phyloP scores from a whole-genome alignment of 2,113 vertebrate species.

The Semnopithecus entellus region DNA sequence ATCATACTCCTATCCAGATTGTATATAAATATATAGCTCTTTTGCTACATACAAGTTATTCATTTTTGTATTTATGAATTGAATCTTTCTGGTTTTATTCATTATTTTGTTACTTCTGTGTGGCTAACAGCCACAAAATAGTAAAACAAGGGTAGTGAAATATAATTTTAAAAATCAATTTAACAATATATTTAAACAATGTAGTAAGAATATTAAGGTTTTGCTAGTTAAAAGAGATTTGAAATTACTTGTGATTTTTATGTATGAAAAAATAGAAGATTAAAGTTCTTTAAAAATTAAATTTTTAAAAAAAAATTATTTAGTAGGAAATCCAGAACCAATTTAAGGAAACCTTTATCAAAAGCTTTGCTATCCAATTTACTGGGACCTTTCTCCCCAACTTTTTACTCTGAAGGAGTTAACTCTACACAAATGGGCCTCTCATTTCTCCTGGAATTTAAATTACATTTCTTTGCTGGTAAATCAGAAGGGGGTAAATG shows the following conservation, averaged over 20 bases:
- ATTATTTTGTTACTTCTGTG: background rate
- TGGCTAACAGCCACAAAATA: background rate
- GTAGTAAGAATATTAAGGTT: background rate
- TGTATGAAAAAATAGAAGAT: background rate
- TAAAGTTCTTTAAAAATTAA: background rate
- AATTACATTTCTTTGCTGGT: background rate
- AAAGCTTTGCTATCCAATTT: background rate
- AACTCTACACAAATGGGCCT: background rate
- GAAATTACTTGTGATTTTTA: background rate
- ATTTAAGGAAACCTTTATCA: background rate
- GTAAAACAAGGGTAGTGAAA: background rate
- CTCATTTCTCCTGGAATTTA: background rate
- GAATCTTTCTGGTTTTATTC: background rate
- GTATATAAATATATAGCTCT: background rate
- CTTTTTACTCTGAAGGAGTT: background rate
- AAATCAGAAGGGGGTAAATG: background rate
- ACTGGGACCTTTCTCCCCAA: background rate
- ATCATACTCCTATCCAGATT: background rate
- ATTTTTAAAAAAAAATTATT: background rate
- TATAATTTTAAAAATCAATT: background rate
- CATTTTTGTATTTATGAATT: background rate
- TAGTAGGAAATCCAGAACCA: background rate
- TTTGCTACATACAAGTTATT: background rate
- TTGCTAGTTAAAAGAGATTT: background rate
- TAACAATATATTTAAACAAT: background rate